Base-by-base conservation (phyloP, 2,888 invertebrate species). In the Limnephilus marmoratus region DNA sequence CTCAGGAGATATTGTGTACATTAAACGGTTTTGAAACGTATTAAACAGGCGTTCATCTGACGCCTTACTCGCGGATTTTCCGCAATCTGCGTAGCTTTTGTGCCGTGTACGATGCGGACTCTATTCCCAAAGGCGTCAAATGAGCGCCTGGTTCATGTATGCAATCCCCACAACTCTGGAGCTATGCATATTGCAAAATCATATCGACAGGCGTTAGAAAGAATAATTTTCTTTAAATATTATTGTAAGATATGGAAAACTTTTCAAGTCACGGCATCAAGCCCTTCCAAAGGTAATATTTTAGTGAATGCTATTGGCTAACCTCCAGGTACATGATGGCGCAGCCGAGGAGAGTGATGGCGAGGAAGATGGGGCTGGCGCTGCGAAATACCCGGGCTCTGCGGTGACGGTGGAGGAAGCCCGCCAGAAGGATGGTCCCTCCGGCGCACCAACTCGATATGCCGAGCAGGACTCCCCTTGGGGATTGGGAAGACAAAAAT, bases 311-410 rank as follows among this genome's bases (percentile, higher is more conserved):
- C 3, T 41, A 45, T n/a, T 41, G 29, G 12, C 31, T 96, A 95
- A 98, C 99, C 97, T 99, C 98, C 95, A 98, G 96, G 95, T 99
- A 99, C 98, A 99, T 99, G 94, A 98, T 98, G 94, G 98, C 98
- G 94, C 98, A 98, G 93, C 99, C 99, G 91, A 98, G 96, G 90
- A 99, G 97, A 90, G 99, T 99, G 94, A 99, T 98, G 94, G 98
- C 97, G 92, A 99, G 97, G 95, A 99, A 99, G 94, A 98, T 98
- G 13, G 99, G 99, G 94, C 98, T 99, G 93, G 99, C 99, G 18
- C 99, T 98, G 94, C 99, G 98, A 95, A 99, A 98, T 91, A 99
- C 98, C 96, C 99, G 98, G 93, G 98, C 97, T 93, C 97, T 97
- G 45, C 98, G 97, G 95, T 98, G 98, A 94, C 98, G 97, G 94